phyloP scores from a whole-genome alignment of 2,888 invertebrate genomes.

The Drosophila parthenogenetica region DNA sequence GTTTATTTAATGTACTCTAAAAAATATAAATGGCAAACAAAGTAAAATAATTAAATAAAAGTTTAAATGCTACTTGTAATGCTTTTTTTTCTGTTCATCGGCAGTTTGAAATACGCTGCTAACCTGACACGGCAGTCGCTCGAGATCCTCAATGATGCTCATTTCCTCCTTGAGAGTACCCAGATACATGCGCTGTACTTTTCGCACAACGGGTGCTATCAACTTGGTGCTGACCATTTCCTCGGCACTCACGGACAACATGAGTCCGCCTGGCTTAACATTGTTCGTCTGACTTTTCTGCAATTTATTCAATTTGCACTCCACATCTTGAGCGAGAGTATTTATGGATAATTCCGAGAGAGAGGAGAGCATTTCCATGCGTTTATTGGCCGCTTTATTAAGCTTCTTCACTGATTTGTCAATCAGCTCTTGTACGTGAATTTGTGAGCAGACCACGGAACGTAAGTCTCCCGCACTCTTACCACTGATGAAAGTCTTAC shows the following conservation, averaged over 20 bases:
- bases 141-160: slow-evolving; percentile 77
- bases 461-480: slow-evolving; percentile 66
- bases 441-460: slow-evolving; percentile 62
- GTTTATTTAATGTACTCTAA: slow-evolving; percentile 15
- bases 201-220: slow-evolving; percentile 78
- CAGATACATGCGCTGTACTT: slow-evolving; percentile 76
- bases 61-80: background rate
- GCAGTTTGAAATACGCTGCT: slow-evolving; percentile 64
- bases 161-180: slow-evolving; percentile 77
- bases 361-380: background rate
- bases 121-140: slow-evolving; percentile 68
- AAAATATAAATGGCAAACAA: slow-evolving; percentile 17
- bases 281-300: background rate
- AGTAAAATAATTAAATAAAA: background rate
- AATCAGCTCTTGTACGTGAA: slow-evolving; percentile 58
- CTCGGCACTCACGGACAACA: slow-evolving; percentile 42
- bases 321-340: background rate
- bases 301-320: background rate
- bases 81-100: background rate
- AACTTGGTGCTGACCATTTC: slow-evolving; percentile 75
- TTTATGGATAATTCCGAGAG: slow-evolving; percentile 1
- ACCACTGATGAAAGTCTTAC: slow-evolving; percentile 57
- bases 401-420: slow-evolving; percentile 41
- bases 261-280: background rate
- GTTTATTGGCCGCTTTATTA: background rate